phyloP scores from a whole-genome alignment of 2,888 invertebrate species.

The Pegoplata infirma region DNA sequence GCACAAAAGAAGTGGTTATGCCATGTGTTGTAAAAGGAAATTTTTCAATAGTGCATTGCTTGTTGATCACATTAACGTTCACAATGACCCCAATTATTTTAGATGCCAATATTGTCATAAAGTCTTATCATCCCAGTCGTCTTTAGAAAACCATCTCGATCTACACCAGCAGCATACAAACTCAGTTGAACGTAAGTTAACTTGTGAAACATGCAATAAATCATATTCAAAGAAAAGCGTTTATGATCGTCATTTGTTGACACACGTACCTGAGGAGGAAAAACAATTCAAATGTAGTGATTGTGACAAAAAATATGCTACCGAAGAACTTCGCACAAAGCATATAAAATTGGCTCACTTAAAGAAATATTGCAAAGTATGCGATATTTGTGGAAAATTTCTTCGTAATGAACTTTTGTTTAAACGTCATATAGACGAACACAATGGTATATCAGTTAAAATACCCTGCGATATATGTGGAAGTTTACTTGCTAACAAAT shows the following conservation, averaged over 20 bases:
- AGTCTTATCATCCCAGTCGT: slow-evolving; percentile 70
- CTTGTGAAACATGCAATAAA: slow-evolving; percentile 38
- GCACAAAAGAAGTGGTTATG: slow-evolving; percentile 71
- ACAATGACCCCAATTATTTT: slow-evolving; percentile 74
- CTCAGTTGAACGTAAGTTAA: too few relatives aligned
- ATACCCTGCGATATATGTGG: slow-evolving; percentile 74
- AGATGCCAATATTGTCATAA: slow-evolving; percentile 73
- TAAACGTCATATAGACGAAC: slow-evolving; percentile 73
- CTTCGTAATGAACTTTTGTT: slow-evolving; percentile 72
- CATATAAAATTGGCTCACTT: slow-evolving; percentile 73
- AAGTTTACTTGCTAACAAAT: slow-evolving; percentile 70
- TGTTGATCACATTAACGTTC: slow-evolving; percentile 74
- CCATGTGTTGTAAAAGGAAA: slow-evolving; percentile 74
- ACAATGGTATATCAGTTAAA: slow-evolving; percentile 69
- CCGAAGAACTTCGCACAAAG: slow-evolving; percentile 70
- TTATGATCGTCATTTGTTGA: slow-evolving; percentile 71
- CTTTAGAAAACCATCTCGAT: slow-evolving; percentile 72
- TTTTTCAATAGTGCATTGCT: slow-evolving; percentile 72
- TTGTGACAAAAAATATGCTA: slow-evolving; percentile 72
- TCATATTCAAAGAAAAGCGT: slow-evolving; percentile 54
- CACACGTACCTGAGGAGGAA: slow-evolving; percentile 74
- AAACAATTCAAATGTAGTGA: slow-evolving; percentile 70
- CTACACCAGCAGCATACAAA: slow-evolving; percentile 65
- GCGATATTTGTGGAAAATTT: slow-evolving; percentile 75
- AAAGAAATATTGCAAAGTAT: slow-evolving; percentile 73